phyloP scores from a whole-genome alignment of 1,140 invertebrate genomes.

The Calephelis nemesis region DNA sequence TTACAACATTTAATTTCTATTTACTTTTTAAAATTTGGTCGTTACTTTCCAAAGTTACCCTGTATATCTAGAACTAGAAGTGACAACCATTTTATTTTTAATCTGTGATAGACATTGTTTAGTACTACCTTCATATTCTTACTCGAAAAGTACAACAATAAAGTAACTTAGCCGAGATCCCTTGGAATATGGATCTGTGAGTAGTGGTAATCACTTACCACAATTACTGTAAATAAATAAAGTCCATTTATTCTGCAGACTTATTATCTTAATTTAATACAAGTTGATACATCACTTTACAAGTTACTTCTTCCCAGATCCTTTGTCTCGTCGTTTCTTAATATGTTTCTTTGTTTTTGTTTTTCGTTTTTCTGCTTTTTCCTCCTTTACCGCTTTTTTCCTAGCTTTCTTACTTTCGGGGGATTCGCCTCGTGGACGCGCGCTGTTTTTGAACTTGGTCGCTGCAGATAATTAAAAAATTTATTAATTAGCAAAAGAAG shows the following conservation, averaged over 20 bases:
- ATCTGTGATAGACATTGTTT: no score
- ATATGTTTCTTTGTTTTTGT: constrained; percentile 97
- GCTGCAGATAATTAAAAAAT: constrained; percentile 33
- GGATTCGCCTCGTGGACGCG: constrained; percentile 92
- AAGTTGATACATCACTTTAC: neutral
- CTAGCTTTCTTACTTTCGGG: constrained; percentile 90
- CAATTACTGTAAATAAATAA: no score
- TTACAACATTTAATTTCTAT: no score
- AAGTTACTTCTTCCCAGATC: constrained; percentile 58
- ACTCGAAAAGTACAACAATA: no score
- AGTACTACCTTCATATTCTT: no score
- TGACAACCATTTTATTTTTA: no score
- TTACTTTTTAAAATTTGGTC: no score
- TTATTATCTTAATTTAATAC: neutral
- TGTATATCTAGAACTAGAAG: no score
- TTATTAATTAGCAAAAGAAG: neutral
- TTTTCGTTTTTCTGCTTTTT: constrained; percentile 94
- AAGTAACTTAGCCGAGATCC: no score
- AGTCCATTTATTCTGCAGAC: neutral
- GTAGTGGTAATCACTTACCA: no score
- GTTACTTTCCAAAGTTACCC: no score
- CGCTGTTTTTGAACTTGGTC: constrained; percentile 83
- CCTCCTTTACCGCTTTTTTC: constrained; percentile 92
- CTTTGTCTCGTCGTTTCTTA: constrained; percentile 93
- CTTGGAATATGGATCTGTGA: no score